phyloP scores from a whole-genome alignment of 2,888 invertebrate species.

The Epistrophella euchroma region DNA sequence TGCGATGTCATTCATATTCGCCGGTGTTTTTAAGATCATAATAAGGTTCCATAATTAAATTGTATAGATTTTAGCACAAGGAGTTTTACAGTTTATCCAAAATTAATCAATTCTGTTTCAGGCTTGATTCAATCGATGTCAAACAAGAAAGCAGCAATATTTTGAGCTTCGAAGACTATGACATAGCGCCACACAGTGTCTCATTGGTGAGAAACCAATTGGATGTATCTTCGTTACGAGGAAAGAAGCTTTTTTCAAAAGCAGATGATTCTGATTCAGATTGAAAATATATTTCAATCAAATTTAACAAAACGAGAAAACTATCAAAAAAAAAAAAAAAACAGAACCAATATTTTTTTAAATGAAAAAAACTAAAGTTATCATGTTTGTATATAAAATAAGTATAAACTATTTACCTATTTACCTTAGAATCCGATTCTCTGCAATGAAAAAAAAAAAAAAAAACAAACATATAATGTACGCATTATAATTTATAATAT shows the following conservation, averaged over 20 bases:
- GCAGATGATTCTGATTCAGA: conserved; percentile 80
- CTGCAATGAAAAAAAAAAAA: conserved; percentile 52
- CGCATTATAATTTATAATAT: conserved; percentile 23
- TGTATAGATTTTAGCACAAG: no score
- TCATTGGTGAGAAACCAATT: conserved; percentile 77
- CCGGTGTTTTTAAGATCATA: no score
- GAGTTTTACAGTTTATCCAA: no score
- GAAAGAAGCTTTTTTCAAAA: conserved; percentile 81
- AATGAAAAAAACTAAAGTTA: conserved; percentile 44
- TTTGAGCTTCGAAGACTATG: conserved; percentile 77
- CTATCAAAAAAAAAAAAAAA: conserved; percentile 24
- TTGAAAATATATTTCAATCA: conserved; percentile 35
- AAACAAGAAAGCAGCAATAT: conserved; percentile 74
- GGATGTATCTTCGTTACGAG: conserved; percentile 80
- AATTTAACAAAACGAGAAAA: conserved; percentile 6
- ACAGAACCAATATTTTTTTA: conserved; percentile 14
- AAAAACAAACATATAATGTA: conserved; percentile 15
- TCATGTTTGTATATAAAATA: conserved; percentile 65
- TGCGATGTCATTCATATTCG: no score
- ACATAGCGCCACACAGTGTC: conserved; percentile 69
- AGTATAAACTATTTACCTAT: conserved; percentile 42
- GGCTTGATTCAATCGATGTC: conserved; percentile 73
- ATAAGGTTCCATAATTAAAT: no score
- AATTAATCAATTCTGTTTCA: conserved; percentile 38
- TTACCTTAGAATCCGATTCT: conserved; percentile 30